These are phyloP conservation scores for Porites rus DNA, from an alignment of 92 coral and sea anemone genomes.

Conservation along the genomic window DNA sequence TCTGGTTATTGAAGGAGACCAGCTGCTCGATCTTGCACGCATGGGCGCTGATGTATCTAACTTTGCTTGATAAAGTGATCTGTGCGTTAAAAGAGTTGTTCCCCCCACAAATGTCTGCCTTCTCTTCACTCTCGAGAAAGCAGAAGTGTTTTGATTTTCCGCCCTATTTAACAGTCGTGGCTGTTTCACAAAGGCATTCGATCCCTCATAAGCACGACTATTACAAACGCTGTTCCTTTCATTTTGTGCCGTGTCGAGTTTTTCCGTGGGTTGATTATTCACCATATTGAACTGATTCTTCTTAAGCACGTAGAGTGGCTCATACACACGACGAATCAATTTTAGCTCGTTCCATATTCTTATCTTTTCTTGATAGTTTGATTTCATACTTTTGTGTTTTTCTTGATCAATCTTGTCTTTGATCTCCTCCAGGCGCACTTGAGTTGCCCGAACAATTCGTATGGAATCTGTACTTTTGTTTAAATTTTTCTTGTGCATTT, in stretches of 20 bases:
- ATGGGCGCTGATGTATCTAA: background rate
- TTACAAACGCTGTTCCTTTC: background rate
- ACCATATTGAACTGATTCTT: background rate
- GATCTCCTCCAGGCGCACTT: slow-evolving; percentile 50
- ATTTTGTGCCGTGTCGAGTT: background rate
- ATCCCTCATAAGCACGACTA: background rate
- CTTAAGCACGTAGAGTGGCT: slow-evolving; percentile 31
- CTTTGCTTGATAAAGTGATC: background rate
- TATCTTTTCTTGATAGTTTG: slow-evolving; percentile 34
- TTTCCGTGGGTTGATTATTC: background rate
- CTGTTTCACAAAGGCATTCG: background rate
- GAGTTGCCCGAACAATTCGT: slow-evolving; percentile 47
- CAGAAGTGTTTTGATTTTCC: background rate
- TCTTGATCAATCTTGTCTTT: slow-evolving; percentile 53
- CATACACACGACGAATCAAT: slow-evolving; percentile 54
- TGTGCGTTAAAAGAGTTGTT: background rate
- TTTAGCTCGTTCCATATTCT: slow-evolving; percentile 61
- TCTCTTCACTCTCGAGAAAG: background rate
- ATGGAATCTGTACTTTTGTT: slow-evolving; percentile 32
- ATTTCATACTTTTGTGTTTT: slow-evolving; percentile 27
- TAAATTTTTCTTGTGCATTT: slow-evolving; percentile 4
- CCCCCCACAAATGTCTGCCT: background rate
- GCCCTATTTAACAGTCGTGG: slow-evolving; percentile 8
- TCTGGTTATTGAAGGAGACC: background rate
- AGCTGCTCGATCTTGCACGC: background rate